Conservation (phyloP, 2,113 vertebrate species). For the Astatoreochromis straeleni region DNA sequence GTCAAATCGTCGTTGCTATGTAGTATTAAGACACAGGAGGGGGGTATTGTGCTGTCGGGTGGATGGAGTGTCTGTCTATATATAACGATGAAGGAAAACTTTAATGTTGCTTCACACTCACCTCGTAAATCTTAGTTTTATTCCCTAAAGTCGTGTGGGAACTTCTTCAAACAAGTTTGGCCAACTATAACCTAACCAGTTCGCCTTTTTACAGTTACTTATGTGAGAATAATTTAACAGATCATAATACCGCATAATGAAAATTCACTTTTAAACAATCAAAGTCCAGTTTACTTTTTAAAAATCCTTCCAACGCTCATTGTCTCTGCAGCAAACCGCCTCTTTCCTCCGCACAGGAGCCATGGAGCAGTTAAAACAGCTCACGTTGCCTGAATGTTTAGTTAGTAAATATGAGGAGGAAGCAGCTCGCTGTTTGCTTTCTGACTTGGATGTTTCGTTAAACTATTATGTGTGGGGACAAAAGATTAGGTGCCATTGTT, state of each 20-base stretch:
- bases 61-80: neutral
- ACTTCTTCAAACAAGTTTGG: neutral
- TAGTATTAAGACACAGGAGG: conserved; percentile 61
- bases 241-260: neutral
- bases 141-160: neutral
- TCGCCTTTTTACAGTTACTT: neutral
- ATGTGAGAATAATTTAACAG: neutral
- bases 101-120: conserved; percentile 16
- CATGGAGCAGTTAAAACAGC: neutral
- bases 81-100: neutral
- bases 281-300: neutral
- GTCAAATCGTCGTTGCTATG: conserved; percentile 34
- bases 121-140: conserved; percentile 1
- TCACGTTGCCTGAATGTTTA: neutral
- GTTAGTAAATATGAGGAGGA: neutral
- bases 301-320: neutral
- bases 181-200: neutral
- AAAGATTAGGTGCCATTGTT: neutral
- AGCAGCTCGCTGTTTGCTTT: neutral
- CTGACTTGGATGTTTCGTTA: neutral
- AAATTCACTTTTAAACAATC: neutral
- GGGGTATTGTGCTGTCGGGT: conserved; percentile 53
- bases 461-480: neutral
- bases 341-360: neutral
- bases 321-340: neutral